These are phyloP conservation scores for Stercorarius parasiticus DNA, from an alignment of 2,113 vertebrate genomes.

Conservation along the genomic window DNA sequence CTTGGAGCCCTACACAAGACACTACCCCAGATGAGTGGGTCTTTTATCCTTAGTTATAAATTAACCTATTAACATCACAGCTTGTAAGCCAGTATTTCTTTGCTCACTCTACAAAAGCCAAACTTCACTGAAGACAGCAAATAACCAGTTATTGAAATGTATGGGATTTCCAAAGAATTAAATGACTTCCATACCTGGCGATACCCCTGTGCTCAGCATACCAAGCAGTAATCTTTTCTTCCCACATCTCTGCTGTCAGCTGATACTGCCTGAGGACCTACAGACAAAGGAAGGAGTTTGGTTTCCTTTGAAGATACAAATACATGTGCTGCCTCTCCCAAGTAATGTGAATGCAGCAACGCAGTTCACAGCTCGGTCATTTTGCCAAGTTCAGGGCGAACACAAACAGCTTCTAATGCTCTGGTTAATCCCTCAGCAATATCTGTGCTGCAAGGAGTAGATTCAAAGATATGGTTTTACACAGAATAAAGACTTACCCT, in stretches of 20 bases:
- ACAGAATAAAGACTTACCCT: conserved; percentile 74
- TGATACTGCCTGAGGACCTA: conserved; percentile 95
- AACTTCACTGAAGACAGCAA: background rate
- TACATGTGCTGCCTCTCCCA: background rate
- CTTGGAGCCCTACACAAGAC: background rate
- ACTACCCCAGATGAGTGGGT: background rate
- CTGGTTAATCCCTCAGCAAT: background rate
- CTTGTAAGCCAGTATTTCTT: background rate
- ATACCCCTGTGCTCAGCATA: conserved; percentile 91
- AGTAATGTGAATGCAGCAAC: background rate
- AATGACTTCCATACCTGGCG: conserved; percentile 79
- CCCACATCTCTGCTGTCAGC: conserved; percentile 95
- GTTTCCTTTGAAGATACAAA: background rate
- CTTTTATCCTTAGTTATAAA: background rate
- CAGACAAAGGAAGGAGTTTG: background rate
- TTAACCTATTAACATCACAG: background rate
- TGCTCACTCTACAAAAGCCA: background rate
- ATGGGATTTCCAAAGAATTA: background rate
- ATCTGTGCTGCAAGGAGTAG: background rate
- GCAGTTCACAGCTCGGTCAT: background rate
- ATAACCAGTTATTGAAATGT: background rate
- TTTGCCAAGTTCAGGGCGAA: background rate
- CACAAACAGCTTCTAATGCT: background rate
- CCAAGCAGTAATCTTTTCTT: conserved; percentile 93
- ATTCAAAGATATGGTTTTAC: background rate